Percentiles rank a stretch among this genome's conserved stretches.
These are phyloP conservation scores for Zootoca vivipara DNA, from an alignment of 2,113 vertebrate genomes.

Conservation along the genomic window DNA sequence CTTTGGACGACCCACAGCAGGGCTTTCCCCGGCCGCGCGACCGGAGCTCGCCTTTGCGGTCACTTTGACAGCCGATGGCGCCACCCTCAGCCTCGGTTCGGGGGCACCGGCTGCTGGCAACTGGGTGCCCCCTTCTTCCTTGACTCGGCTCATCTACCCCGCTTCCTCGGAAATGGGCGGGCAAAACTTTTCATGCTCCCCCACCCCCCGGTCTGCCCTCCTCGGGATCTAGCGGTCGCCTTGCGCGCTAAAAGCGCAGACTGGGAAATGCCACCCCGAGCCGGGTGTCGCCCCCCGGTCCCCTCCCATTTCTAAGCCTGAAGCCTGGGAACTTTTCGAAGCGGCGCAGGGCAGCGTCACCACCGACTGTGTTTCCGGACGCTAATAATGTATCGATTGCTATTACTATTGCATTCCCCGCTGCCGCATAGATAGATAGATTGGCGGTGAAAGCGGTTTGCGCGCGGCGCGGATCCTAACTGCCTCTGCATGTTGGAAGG, in stretches of 20 bases:
- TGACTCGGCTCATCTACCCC: accelerated
- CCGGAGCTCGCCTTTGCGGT: not conserved
- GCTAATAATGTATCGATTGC: no score
- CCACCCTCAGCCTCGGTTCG: not conserved
- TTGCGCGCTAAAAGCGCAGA: not conserved
- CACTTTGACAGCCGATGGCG: not conserved
- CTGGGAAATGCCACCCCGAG: not conserved
- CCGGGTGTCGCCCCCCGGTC: not conserved
- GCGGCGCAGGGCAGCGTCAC: not conserved
- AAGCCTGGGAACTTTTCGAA: no score
- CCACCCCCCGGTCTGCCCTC: not conserved
- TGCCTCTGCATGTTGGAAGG: not conserved
- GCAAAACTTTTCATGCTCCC: not conserved
- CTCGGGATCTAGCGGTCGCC: no score
- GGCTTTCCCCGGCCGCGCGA: no score
- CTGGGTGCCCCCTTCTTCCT: not conserved
- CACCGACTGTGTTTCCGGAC: not conserved
- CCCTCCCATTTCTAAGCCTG: not conserved
- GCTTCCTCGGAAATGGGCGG: no score
- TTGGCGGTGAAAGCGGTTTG: not conserved
- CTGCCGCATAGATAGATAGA: no score
- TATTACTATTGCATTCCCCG: no score
- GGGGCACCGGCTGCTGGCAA: not conserved
- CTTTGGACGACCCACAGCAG: not conserved
- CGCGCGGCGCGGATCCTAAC: not conserved